Evolutionary conservation across 2,888 invertebrate species (phyloP).

Genomic region (Drosophila picticornis): DNA sequence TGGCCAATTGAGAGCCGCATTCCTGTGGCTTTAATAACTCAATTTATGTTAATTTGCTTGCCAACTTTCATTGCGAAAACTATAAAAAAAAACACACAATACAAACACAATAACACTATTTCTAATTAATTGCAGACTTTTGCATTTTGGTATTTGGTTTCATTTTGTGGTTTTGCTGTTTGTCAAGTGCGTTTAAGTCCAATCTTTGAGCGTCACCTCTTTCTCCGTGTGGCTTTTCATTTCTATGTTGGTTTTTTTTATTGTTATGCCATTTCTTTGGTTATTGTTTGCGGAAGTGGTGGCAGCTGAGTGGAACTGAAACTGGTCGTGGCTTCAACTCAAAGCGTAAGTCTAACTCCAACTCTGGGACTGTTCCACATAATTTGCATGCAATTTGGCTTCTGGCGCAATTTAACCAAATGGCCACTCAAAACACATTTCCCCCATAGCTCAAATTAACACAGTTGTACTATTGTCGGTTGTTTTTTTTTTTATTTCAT

Average conservation of each 20-base stretch:
- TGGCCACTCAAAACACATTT: slow-evolving; percentile 50
- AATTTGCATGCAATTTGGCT: slow-evolving; percentile 76
- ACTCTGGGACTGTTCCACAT: slow-evolving; percentile 61
- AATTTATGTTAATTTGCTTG: slow-evolving; percentile 57
- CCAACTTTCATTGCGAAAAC: slow-evolving; percentile 62
- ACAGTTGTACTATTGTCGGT: slow-evolving; percentile 61
- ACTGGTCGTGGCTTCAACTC: slow-evolving; percentile 30
- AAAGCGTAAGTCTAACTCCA: neutral
- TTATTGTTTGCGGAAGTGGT: slow-evolving; percentile 68
- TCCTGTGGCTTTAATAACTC: slow-evolving; percentile 71
- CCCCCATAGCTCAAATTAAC: slow-evolving; percentile 63
- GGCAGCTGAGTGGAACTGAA: slow-evolving; percentile 28
- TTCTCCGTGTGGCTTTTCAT: slow-evolving; percentile 23
- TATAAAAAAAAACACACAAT: neutral
- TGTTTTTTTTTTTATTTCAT: slow-evolving; percentile 5
- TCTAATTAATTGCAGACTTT: slow-evolving; percentile 59
- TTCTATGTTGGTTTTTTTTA: slow-evolving; percentile 32
- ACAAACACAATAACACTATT: slow-evolving; percentile 6
- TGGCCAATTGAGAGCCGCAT: slow-evolving; percentile 52
- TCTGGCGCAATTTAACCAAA: slow-evolving; percentile 72
- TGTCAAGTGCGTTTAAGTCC: slow-evolving; percentile 24
- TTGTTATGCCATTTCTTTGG: slow-evolving; percentile 51
- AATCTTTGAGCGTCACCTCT: slow-evolving; percentile 28
- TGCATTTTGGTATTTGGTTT: slow-evolving; percentile 50
- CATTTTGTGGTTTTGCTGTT: slow-evolving; percentile 29